Base-by-base conservation (phyloP, 2,888 invertebrate species). In the Tryphoninae sp. region DNA sequence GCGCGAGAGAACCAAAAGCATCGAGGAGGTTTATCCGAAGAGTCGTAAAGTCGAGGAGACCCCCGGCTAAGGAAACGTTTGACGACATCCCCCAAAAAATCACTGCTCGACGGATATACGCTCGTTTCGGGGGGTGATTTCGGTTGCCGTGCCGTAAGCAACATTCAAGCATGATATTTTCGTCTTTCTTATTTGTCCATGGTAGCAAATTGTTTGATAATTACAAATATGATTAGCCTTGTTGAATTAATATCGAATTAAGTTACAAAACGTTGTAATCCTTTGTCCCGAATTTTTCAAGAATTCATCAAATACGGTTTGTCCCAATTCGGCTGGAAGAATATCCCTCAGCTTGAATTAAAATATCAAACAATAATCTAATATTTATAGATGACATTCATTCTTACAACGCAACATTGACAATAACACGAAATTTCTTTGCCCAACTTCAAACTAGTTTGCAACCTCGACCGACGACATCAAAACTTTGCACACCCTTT, bases 11-110 rank as follows among this genome's bases (percentile, higher is more conserved):
- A 64, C 65, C 23, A 53, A 62, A 67, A 71, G 72, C 74, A n/a
- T 78, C 67, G 58, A 45, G 65, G 78, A 67, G 53, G 71, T 80
- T 79, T 78, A 74, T 75, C 71, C 80, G 40, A 55, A 74, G 75
- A 83, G 83, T 74, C 82, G 78, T 82, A 83, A 83, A 78, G 80
- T 71, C 75, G 78, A 73, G 72, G 6, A 58, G 58, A 69, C 75
- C 69, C 51, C 65, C 45, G 42, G 71, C 59, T 72, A 55, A 65
- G 67, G 40, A 73, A 79, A 61, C 62, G 22, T 45, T 65, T 62
- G 40, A 45, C 71, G 22, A 55, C 80, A 62, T 78, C 80, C 83
- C 78, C 33, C 59, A 53, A 62, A 53, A 58, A 68, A 53, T 55
- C 53, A n/a, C 49, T 16, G 33, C 51, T 23, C 45, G 58, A 23